Percentiles rank a stretch among this genome's conserved stretches.
Evolutionary conservation across 1,140 invertebrate species (phyloP).

Genomic region (Apis laboriosa): DNA sequence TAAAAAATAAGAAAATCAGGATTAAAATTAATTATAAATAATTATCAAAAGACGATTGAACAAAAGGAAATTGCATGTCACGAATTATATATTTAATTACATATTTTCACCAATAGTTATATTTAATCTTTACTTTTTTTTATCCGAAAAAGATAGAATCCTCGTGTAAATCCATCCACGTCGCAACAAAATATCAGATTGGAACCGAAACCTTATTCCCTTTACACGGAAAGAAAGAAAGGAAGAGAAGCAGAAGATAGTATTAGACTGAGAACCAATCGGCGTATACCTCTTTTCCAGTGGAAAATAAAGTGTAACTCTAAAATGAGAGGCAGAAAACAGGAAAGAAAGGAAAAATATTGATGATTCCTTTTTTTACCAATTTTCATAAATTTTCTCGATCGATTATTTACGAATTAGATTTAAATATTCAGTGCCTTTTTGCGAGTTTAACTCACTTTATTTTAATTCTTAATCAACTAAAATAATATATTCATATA

Average conservation of each 20-base stretch:
- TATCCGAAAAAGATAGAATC: not conserved
- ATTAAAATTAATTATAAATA: too few relatives aligned
- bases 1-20: too few relatives aligned
- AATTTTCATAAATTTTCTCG: slow-evolving; percentile 28
- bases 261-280: slow-evolving; percentile 54
- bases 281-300: slow-evolving; percentile 39
- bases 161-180: not conserved
- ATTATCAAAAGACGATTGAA: too few relatives aligned
- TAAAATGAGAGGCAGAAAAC: not conserved
- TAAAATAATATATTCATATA: too few relatives aligned
- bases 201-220: slow-evolving; percentile 52
- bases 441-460: not conserved
- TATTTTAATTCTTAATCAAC: too few relatives aligned
- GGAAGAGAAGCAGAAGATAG: not conserved
- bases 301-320: not conserved
- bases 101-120: too few relatives aligned
- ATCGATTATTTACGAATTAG: not conserved
- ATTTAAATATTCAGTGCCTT: not conserved
- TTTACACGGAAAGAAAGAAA: slow-evolving; percentile 35
- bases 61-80: too few relatives aligned
- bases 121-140: not conserved
- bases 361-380: slow-evolving; percentile 23
- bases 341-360: slow-evolving; percentile 32
- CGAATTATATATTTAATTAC: too few relatives aligned
- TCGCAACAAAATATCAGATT: slow-evolving; percentile 33